Conservation (phyloP, 2,113 vertebrate genomes). For the Solea solea region DNA sequence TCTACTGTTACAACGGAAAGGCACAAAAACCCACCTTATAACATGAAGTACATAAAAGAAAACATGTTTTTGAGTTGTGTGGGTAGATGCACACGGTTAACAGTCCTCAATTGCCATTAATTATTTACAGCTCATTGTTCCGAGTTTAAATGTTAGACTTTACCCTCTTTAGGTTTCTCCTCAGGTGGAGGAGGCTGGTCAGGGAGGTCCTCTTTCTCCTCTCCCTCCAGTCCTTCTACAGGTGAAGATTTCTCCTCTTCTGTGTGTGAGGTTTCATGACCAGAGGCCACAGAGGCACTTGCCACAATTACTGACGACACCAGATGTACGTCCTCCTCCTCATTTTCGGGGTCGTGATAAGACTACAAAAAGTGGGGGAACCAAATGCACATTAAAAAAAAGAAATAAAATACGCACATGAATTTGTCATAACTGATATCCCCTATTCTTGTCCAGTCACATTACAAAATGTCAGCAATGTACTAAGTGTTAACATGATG, state of each 20-base stretch:
- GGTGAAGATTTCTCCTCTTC: constrained; percentile 36
- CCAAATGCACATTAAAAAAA: background rate
- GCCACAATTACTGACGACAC: constrained; percentile 78
- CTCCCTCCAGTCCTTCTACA: constrained; percentile 52
- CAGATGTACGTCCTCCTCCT: constrained; percentile 84
- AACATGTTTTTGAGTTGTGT: no score
- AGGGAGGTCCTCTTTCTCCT: constrained; percentile 79
- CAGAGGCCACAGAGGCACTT: constrained; percentile 50
- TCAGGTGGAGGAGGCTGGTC: constrained; percentile 66
- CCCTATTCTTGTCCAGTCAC: no score
- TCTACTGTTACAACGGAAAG: no score
- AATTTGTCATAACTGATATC: no score
- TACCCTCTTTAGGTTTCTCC: constrained; percentile 75
- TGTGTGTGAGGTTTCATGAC: constrained; percentile 33
- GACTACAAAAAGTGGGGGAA: constrained; percentile 40
- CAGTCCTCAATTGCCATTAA: no score
- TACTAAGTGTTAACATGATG: no score
- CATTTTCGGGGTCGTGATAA: constrained; percentile 71
- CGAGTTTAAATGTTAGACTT: background rate
- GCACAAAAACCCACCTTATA: no score
- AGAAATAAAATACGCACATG: background rate
- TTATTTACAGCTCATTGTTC: background rate
- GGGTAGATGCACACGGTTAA: background rate
- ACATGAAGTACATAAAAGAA: no score
- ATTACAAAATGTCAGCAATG: no score